Evolutionary conservation across 1,140 invertebrate genomes (phyloP).

Genomic region (Andrena cerasifolii): DNA sequence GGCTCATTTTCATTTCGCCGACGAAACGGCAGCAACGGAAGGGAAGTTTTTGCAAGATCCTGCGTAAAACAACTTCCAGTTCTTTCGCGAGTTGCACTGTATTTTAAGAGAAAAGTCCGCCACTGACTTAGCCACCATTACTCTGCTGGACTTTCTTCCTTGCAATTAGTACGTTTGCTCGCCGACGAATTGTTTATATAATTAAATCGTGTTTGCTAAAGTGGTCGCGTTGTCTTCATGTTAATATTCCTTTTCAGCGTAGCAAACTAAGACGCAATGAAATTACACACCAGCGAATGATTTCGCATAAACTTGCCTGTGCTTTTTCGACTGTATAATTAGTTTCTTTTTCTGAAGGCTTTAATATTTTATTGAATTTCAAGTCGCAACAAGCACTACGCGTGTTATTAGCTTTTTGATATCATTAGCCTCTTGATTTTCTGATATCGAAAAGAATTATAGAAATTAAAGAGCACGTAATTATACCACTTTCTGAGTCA

Average conservation of each 20-base stretch:
- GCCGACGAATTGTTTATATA: neutral
- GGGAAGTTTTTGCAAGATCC: conserved; percentile 16
- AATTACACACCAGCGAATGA: neutral
- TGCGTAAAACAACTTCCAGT: conserved; percentile 27
- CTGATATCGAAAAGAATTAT: too few relatives aligned
- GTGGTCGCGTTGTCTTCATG: neutral
- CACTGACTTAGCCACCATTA: neutral
- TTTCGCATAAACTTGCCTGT: neutral
- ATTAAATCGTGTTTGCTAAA: neutral
- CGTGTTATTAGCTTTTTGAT: too few relatives aligned
- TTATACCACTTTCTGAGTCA: too few relatives aligned
- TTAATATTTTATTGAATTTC: too few relatives aligned
- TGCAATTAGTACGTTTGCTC: neutral
- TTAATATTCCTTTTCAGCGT: neutral
- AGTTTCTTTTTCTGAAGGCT: too few relatives aligned
- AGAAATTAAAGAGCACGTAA: too few relatives aligned
- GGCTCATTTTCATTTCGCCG: conserved; percentile 34
- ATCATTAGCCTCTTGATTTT: too few relatives aligned
- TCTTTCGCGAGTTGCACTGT: conserved; percentile 19
- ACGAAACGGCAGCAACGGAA: neutral
- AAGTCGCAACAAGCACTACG: too few relatives aligned
- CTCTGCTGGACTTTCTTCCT: neutral
- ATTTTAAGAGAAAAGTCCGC: conserved; percentile 16
- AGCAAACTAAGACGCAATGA: too few relatives aligned
- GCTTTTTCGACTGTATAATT: too few relatives aligned